Evolutionary conservation across 2,888 invertebrate genomes (phyloP), one percentile per base, ranked within the genome.

Genomic region (Busseola fusca): DNA sequence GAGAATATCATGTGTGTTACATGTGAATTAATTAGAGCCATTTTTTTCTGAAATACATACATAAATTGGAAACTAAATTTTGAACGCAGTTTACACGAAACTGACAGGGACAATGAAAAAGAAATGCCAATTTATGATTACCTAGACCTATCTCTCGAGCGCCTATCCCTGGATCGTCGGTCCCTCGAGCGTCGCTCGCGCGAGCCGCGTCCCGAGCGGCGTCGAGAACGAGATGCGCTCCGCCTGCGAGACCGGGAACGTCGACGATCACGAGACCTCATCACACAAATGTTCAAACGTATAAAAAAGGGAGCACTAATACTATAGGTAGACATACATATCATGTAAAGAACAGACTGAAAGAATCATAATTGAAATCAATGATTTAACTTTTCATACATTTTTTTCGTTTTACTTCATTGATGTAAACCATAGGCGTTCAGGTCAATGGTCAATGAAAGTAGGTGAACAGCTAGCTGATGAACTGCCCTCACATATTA

Each of bases 201-300:
- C n/a, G 95, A 94, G 58, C 85, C 88, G 10, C 94, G 92, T 0
- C 89, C 95, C 21, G 93, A 93, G 79, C 94, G 94, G 27, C 93
- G 93, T 18, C 91, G 91, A 10, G 95, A 93, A 21, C 91, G 89
- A 2, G 94, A 94, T 12, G 64, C 50, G 18, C 72, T 69, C n/a
- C 95, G 93, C 69, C 91, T 88, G 52, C 94, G 92, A 0, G 94
- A 94, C 2, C 94, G 91, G 10, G 95, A 95, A 21, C 95, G 92
- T 10, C 95, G 93, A 5, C 95, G 92, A 70, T 93, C 94, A 57
- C 93, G 93, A 14, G 94, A 94, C 87, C 94, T 94, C 62, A 70
- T 63, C 42, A 73, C 63, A 64, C 63, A 75, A 69, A 68, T 27
- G 34, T 56, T 54, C 72, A 30, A 67, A 66, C 69, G n/a, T n/a